phyloP scores from a whole-genome alignment of 2,113 vertebrate species.

The Semicossyphus pulcher region DNA sequence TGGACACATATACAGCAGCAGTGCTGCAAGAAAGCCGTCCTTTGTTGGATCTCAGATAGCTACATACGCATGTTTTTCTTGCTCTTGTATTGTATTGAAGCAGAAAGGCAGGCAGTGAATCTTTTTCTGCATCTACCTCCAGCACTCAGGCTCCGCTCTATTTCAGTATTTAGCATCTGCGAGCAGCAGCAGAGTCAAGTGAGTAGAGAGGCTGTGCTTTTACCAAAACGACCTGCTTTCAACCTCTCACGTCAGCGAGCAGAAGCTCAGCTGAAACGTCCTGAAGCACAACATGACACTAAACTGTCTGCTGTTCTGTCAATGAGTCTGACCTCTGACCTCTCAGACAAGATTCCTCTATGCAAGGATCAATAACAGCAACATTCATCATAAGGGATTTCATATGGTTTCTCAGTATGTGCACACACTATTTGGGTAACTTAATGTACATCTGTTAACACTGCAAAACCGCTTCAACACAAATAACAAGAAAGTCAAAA shows the following conservation, averaged over 20 bases:
- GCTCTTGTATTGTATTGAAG: not conserved
- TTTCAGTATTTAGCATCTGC: slow-evolving; percentile 13
- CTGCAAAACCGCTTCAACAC: no score
- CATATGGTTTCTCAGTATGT: no score
- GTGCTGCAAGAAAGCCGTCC: not conserved
- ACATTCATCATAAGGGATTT: not conserved
- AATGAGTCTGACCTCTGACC: slow-evolving; percentile 3
- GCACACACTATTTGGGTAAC: not conserved
- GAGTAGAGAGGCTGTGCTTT: not conserved
- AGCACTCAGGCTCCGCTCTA: not conserved
- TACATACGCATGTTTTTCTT: not conserved
- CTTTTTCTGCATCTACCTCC: not conserved
- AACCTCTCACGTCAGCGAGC: not conserved
- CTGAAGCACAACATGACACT: slow-evolving; percentile 5
- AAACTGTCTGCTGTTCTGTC: slow-evolving; percentile 2
- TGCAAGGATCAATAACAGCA: not conserved
- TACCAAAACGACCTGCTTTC: not conserved
- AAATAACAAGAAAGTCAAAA: not conserved
- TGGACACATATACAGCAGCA: no score
- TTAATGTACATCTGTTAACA: not conserved
- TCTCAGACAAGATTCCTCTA: not conserved
- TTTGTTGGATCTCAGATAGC: not conserved
- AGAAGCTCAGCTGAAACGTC: slow-evolving; percentile 5
- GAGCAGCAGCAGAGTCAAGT: slow-evolving; percentile 14
- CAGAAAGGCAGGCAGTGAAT: not conserved